phyloP scores from a whole-genome alignment of 2,113 vertebrate genomes.

The Corapipo altera region DNA sequence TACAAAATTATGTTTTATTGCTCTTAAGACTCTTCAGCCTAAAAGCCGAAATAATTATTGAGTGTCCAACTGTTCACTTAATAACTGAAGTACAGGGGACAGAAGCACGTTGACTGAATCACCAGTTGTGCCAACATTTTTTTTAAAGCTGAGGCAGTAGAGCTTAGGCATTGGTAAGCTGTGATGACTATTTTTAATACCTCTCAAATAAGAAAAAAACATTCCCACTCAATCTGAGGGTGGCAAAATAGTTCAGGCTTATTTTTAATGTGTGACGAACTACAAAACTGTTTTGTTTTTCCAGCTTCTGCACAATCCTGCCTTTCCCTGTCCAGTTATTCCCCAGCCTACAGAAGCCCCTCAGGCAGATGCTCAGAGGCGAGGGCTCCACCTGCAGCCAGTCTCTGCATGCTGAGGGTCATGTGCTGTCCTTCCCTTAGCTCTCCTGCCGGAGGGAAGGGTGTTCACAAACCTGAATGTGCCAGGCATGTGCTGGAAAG shows the following conservation, averaged over 20 bases:
- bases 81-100: not conserved
- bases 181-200: conserved; percentile 53
- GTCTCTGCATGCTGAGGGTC: fast-evolving
- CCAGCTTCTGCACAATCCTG: not conserved
- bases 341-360: not conserved
- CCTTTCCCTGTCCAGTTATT: not conserved
- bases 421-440: not conserved
- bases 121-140: not conserved
- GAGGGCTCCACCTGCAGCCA: not conserved
- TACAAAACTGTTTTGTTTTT: not conserved
- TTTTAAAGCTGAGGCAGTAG: not conserved
- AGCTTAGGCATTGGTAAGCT: not conserved
- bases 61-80: conserved; percentile 3
- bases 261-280: not conserved
- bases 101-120: conserved; percentile 8
- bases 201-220: not conserved
- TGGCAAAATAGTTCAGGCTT: conserved; percentile 31
- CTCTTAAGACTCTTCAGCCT: not conserved
- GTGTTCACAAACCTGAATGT: not conserved
- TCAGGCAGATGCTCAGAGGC: not conserved
- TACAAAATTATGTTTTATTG: not conserved
- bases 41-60: not conserved
- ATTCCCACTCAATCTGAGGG: conserved; percentile 23
- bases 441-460: not conserved
- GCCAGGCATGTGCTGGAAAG: fast-evolving